These are phyloP conservation scores for Macrobrachium rosenbergii DNA, from an alignment of 1,140 invertebrate species.

Conservation along the genomic window DNA sequence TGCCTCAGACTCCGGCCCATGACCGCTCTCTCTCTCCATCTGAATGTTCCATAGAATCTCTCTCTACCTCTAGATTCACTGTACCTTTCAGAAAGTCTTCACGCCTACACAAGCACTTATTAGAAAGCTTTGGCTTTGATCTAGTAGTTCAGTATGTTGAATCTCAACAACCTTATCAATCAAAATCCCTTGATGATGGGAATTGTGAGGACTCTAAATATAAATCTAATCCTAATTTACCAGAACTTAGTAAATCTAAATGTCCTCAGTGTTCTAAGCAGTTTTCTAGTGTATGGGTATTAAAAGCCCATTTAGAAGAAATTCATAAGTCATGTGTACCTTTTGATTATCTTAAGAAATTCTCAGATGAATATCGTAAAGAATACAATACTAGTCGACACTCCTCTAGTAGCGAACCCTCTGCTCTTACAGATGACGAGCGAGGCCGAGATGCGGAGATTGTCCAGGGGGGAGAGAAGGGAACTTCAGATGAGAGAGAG, in stretches of 20 bases:
- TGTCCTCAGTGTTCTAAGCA: slow-evolving; percentile 93
- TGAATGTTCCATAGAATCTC: slow-evolving; percentile 66
- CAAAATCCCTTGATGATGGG: slow-evolving; percentile 58
- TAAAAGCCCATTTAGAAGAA: slow-evolving; percentile 96
- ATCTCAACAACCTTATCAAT: slow-evolving; percentile 56
- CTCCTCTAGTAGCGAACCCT: slow-evolving; percentile 63
- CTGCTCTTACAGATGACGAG: slow-evolving; percentile 66
- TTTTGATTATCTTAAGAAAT: slow-evolving; percentile 63
- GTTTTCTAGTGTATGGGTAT: slow-evolving; percentile 95
- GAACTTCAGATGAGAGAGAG: slow-evolving; percentile 66
- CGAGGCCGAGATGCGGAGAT: slow-evolving; percentile 63
- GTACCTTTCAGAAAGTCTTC: slow-evolving; percentile 65
- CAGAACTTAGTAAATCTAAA: slow-evolving; percentile 80
- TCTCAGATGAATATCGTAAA: slow-evolving; percentile 60
- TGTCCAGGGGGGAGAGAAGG: slow-evolving; percentile 60
- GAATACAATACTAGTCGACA: slow-evolving; percentile 62
- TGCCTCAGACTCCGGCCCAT: slow-evolving; percentile 63
- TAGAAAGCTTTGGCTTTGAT: slow-evolving; percentile 66
- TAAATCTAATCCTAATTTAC: slow-evolving; percentile 70
- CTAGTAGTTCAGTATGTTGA: slow-evolving; percentile 65
- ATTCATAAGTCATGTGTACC: slow-evolving; percentile 78
- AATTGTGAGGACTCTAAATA: slow-evolving; percentile 52
- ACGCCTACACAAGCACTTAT: slow-evolving; percentile 65
- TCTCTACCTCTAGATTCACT: slow-evolving; percentile 66
- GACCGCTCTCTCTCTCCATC: slow-evolving; percentile 66